A percentile compares a stretch with the other conserved stretches of the same genome.
These are phyloP conservation scores for Cheilosia impressa DNA, from an alignment of 2,888 invertebrate genomes.

Conservation along the genomic window DNA sequence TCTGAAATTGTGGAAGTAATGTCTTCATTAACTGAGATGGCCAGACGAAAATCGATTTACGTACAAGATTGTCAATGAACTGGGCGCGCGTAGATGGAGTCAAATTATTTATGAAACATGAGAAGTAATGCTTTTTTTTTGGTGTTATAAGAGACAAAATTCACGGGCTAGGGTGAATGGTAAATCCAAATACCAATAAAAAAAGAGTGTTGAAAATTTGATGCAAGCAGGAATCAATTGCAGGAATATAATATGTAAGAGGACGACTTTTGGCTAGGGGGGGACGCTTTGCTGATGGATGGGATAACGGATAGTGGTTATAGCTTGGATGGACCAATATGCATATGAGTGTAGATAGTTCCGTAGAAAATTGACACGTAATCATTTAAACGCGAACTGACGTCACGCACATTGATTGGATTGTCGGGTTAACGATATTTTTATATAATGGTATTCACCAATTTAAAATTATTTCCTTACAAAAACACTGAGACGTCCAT, in stretches of 20 bases:
- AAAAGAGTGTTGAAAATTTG: constrained; percentile 52
- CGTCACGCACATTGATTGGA: no score
- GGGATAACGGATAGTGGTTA: no score
- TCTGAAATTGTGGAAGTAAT: constrained; percentile 54
- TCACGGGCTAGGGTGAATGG: constrained; percentile 18
- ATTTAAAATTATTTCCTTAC: no score
- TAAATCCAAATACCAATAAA: constrained; percentile 1
- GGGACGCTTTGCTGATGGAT: constrained; percentile 17
- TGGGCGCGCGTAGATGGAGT: constrained; percentile 33
- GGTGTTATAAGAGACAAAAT: constrained; percentile 2
- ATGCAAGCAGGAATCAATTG: constrained; percentile 65
- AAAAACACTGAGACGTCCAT: no score
- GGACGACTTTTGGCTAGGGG: constrained; percentile 11
- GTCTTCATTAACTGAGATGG: constrained; percentile 59
- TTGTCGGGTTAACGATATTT: no score
- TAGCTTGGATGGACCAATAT: no score
- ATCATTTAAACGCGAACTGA: no score
- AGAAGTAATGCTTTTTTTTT: constrained; percentile 45
- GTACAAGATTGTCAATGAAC: constrained; percentile 64
- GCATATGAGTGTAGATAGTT: no score
- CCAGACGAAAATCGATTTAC: constrained; percentile 73
- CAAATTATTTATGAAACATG: constrained; percentile 50
- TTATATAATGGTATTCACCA: no score
- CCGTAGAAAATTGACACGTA: no score
- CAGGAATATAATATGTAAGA: constrained; percentile 56